phyloP scores from a whole-genome alignment of 2,113 vertebrate species.

The Alosa alosa region DNA sequence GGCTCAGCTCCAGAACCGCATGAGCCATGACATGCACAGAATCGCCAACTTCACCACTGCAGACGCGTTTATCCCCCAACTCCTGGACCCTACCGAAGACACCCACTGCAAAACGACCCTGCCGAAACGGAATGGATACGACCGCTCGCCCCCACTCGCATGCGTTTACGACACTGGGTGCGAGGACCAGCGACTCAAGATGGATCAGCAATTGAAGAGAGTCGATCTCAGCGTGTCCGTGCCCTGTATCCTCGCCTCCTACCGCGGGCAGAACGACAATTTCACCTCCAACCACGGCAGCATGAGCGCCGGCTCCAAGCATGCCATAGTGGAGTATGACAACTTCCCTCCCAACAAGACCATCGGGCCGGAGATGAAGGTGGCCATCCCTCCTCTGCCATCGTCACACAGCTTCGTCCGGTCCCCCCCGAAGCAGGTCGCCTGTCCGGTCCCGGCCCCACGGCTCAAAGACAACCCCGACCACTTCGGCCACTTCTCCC shows the following conservation, averaged over 20 bases:
- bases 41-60: constrained; percentile 46
- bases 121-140: constrained; percentile 46
- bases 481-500: constrained; percentile 66
- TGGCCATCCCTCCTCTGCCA: constrained; percentile 72
- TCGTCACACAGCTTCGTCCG: constrained; percentile 52
- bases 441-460: constrained; percentile 50
- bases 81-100: constrained; percentile 46
- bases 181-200: constrained; percentile 41
- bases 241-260: constrained; percentile 50
- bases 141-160: constrained; percentile 35
- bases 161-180: constrained; percentile 52
- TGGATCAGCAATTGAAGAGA: constrained; percentile 39
- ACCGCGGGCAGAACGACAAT: constrained; percentile 43
- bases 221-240: constrained; percentile 42
- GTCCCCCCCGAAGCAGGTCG: constrained; percentile 52
- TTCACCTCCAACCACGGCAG: constrained; percentile 39
- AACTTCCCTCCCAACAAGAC: constrained; percentile 77
- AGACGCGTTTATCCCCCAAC: constrained; percentile 48
- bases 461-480: constrained; percentile 30
- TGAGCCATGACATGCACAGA: constrained; percentile 44
- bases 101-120: constrained; percentile 28
- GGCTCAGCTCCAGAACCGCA: constrained; percentile 50
- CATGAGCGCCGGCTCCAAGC: constrained; percentile 27
- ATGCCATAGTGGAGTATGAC: constrained; percentile 69
- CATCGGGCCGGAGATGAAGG: constrained; percentile 72